These are phyloP conservation scores for Anguilla pacifica DNA, from an alignment of 2,797 vertebrate genomes.

Conservation along the genomic window DNA sequence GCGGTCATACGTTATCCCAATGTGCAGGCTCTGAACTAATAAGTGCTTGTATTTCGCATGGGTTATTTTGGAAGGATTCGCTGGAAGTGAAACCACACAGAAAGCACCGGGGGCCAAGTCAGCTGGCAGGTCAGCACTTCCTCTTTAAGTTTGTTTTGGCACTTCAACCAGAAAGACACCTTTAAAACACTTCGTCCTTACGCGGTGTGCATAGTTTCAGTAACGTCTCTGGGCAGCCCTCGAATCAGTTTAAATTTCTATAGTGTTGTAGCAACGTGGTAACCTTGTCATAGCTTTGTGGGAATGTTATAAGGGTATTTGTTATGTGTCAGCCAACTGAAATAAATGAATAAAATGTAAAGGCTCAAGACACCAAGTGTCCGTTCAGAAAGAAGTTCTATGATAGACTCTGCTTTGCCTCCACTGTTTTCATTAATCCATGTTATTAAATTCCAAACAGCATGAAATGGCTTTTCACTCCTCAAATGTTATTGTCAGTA, in stretches of 20 bases:
- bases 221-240: not conserved
- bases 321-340: not conserved
- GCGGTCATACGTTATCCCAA: not conserved
- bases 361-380: not conserved
- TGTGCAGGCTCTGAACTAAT: not conserved
- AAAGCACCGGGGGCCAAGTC: not conserved
- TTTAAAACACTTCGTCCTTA: not conserved
- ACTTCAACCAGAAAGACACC: not conserved
- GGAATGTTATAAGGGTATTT: not conserved
- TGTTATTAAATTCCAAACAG: not conserved
- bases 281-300: not conserved
- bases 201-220: not conserved
- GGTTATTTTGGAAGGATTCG: not conserved
- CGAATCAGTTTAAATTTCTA: not conserved
- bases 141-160: not conserved
- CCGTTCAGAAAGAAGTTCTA: not conserved
- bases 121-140: not conserved
- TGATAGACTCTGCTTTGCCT: constrained; percentile 10
- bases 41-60: not conserved
- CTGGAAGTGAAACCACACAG: not conserved
- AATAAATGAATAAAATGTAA: not conserved
- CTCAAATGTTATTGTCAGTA: constrained; percentile 10
- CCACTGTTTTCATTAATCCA: not conserved
- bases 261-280: not conserved
- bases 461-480: not conserved